These are phyloP conservation scores for Drosophila nikananu DNA, from an alignment of 1,140 invertebrate species.

Conservation along the genomic window DNA sequence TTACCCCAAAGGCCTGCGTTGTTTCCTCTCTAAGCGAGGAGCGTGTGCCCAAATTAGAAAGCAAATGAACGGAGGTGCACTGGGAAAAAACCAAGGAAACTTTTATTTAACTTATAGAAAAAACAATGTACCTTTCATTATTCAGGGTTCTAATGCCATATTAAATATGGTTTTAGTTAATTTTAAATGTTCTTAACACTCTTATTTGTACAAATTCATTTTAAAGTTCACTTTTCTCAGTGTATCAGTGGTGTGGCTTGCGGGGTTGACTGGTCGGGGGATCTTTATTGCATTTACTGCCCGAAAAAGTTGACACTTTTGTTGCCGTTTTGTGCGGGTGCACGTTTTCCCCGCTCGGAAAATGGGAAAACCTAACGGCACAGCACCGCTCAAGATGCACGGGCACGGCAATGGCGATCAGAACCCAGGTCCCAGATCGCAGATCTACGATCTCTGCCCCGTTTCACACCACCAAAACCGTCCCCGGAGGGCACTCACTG, in stretches of 20 bases:
- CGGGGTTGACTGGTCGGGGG: conserved; percentile 14
- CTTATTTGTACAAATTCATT: not conserved
- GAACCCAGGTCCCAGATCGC: conserved; percentile 31
- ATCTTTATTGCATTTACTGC: conserved; percentile 51
- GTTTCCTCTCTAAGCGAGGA: conserved; percentile 55
- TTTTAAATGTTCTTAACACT: not conserved
- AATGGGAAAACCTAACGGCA: conserved; percentile 58
- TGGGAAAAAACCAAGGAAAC: not conserved
- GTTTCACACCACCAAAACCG: conserved; percentile 22
- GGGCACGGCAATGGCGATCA: conserved; percentile 56
- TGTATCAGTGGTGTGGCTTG: not conserved
- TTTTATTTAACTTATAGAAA: rapidly evolving
- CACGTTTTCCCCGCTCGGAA: conserved; percentile 57
- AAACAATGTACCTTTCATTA: no score
- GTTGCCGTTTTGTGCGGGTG: conserved; percentile 73
- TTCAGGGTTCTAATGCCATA: no score
- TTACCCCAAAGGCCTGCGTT: conserved; percentile 35
- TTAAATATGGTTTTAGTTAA: not conserved
- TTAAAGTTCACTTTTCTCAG: not conserved
- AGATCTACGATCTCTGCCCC: conserved; percentile 4
- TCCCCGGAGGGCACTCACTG: not conserved
- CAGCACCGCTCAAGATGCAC: conserved; percentile 71
- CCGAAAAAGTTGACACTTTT: conserved; percentile 74
- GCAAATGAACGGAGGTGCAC: conserved; percentile 50
- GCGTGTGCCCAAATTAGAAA: conserved; percentile 81